A percentile compares a stretch with the other conserved stretches of the same genome.
Conservation (phyloP, 2,888 invertebrate species). For the Hydrotaea diabolus region DNA sequence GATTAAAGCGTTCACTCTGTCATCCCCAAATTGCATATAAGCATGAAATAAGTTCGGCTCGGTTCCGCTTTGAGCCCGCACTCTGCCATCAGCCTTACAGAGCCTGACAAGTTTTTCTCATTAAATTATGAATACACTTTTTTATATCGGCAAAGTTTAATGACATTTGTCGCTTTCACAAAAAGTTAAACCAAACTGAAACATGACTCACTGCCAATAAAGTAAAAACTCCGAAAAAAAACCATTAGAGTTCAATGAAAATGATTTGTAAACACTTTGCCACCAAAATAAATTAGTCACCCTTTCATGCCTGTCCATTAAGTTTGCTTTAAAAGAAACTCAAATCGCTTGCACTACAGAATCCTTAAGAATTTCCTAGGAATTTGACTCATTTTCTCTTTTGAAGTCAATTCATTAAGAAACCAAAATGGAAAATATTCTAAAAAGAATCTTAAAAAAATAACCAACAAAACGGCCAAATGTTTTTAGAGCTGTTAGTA, state of each 20-base stretch:
- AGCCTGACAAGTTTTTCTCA: too few relatives aligned
- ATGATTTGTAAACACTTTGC: background rate
- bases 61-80: too few relatives aligned
- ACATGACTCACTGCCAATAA: background rate
- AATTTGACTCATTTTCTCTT: background rate
- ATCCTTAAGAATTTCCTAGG: background rate
- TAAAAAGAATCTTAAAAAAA: background rate
- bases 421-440: background rate
- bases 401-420: constrained; percentile 9
- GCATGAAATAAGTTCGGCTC: too few relatives aligned
- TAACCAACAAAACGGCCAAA: constrained; percentile 24
- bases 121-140: too few relatives aligned
- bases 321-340: too few relatives aligned
- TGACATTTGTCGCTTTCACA: too few relatives aligned
- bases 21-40: too few relatives aligned
- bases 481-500: constrained; percentile 5
- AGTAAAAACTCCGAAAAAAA: background rate
- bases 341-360: too few relatives aligned
- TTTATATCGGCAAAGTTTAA: too few relatives aligned
- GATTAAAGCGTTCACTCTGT: too few relatives aligned
- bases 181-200: background rate
- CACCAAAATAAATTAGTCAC: background rate
- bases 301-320: background rate
- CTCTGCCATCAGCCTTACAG: too few relatives aligned
- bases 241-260: background rate